A percentile compares a stretch with the other conserved stretches of the same genome.
These are phyloP conservation scores for Trichogramma pretiosum DNA, from an alignment of 1,140 invertebrate species.

Conservation along the genomic window DNA sequence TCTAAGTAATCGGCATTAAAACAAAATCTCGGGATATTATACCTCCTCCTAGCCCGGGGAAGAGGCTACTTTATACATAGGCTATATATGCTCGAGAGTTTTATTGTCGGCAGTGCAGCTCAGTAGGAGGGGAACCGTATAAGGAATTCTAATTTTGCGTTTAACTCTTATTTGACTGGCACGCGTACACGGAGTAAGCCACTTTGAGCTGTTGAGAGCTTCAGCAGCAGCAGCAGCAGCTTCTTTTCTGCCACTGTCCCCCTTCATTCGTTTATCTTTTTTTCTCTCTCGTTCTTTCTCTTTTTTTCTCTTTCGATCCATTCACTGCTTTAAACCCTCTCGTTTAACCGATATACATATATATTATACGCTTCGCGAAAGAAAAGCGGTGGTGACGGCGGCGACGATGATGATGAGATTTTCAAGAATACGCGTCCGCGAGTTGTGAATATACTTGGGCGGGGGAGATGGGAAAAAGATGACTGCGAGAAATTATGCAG, in stretches of 20 bases:
- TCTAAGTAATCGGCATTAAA: no score
- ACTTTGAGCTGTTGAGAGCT: conserved; percentile 18
- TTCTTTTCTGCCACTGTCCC: neutral
- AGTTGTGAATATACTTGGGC: neutral
- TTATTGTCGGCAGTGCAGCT: conserved; percentile 32
- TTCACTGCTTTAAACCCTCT: no score
- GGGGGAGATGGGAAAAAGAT: no score
- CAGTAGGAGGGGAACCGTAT: no score
- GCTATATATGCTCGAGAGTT: conserved; percentile 18
- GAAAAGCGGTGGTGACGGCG: neutral
- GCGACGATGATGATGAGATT: conserved; percentile 10
- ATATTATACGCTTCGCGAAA: neutral
- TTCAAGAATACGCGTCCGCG: neutral
- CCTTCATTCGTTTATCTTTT: neutral
- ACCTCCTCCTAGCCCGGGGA: no score
- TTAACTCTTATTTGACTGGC: conserved; percentile 32
- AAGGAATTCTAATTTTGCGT: conserved; percentile 34
- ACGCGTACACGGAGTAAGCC: conserved; percentile 18
- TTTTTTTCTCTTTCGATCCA: no score
- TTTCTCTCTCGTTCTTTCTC: no score
- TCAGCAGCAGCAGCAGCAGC: no score
- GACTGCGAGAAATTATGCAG: no score
- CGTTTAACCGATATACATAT: no score
- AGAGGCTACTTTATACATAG: neutral
- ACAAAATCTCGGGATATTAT: no score